Evolutionary conservation across 2,113 vertebrate genomes (phyloP), one percentile per base, ranked within the genome.

Genomic region (Cromileptes altivelis): DNA sequence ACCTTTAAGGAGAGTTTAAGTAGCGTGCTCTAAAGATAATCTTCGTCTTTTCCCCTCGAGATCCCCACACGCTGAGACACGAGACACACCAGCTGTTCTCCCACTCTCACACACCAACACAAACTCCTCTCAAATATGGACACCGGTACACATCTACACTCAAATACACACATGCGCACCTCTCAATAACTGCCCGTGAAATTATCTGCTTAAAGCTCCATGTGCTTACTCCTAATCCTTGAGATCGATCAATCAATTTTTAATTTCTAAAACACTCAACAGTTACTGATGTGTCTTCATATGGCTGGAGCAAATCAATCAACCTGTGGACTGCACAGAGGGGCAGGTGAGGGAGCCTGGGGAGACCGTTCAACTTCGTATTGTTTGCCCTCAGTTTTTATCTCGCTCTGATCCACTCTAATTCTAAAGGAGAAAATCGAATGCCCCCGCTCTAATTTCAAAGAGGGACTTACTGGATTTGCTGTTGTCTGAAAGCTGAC

Each of bases 1-100:
- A 84, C 74, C 92, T 93, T 90, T 78, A 88, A 91, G 86, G 75
- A 89, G 88, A 84, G 84, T 90, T 85, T 86, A 89, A 92, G 87
- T 81, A 82, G 91, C 85, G 89, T 78, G 81, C 76, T 84, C 76
- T 88, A 37, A 84, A 58, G 74, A 89, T 86, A 89, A 92, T 81
- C 85, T 86, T 45, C 64, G 64, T 87, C 72, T 80, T 80, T 87
- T 68, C 53, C 78, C 83, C 85, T 37, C 37, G 79, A 89, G 89
- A 91, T 23, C 18, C 17, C 18, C 64, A 81, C 85, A 87, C 19
- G 30, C 74, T 82, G 84, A 84, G 81, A 82, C 71, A 57, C 62
- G 84, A 84, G 81, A 82, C 71, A 57, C 58, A 86, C 81, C 91
- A 93, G 92, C 91, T 93, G 88, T 87, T 91, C 68, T 33, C 61